A percentile compares a stretch with the other conserved stretches of the same genome.
These are phyloP conservation scores for Arctia plantaginis DNA, from an alignment of 2,888 invertebrate genomes.

Conservation along the genomic window DNA sequence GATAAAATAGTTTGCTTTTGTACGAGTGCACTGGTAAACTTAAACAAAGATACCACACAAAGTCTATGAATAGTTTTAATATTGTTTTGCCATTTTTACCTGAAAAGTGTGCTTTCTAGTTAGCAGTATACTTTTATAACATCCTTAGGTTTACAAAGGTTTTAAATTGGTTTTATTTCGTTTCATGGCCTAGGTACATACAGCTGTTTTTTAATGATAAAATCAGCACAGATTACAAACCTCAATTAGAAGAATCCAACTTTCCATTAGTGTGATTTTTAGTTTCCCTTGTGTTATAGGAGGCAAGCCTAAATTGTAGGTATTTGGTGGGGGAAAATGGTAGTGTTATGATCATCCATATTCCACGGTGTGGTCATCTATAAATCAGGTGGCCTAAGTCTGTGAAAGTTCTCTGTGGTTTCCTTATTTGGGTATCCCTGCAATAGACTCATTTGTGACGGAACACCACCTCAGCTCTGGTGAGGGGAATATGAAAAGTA, in stretches of 20 bases:
- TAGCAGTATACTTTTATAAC: neutral
- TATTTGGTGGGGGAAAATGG: neutral
- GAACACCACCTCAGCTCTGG: too few species aligned
- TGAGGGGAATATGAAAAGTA: too few species aligned
- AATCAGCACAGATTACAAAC: too few species aligned
- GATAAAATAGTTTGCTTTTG: slow-evolving; percentile 29
- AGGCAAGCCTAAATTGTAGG: neutral
- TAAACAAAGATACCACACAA: neutral
- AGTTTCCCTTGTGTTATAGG: neutral
- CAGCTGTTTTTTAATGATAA: neutral
- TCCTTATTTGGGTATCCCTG: too few species aligned
- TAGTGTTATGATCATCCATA: too few species aligned
- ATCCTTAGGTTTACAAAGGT: neutral
- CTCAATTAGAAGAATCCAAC: neutral
- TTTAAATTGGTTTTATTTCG: too few species aligned
- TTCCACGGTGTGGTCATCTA: too few species aligned
- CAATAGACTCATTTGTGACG: too few species aligned
- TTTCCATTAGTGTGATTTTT: neutral
- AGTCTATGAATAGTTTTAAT: neutral
- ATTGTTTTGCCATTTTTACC: neutral
- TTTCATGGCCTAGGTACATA: too few species aligned
- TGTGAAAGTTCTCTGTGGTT: too few species aligned
- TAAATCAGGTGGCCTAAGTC: too few species aligned
- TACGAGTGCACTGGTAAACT: slow-evolving; percentile 15
- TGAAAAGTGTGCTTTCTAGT: slow-evolving; percentile 29